Base-by-base conservation (phyloP, 1,140 invertebrate species). In the Sminthurides bifidus region DNA sequence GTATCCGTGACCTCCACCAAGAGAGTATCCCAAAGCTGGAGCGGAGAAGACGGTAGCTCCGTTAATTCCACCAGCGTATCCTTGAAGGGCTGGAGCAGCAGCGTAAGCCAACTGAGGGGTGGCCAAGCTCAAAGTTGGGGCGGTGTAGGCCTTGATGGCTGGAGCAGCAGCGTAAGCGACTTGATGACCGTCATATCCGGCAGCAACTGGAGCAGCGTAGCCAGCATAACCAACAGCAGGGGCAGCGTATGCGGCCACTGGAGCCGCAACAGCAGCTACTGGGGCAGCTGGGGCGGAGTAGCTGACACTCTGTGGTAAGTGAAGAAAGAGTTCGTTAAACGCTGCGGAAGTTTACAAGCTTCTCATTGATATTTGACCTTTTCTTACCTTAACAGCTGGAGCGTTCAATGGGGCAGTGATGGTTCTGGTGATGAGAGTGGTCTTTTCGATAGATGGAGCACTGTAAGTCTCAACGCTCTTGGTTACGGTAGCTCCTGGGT, bases 401-500 rank as follows among this genome's bases (percentile, higher is more conserved):
- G 60, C 60, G 29, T 58, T 59, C 24, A 62, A 38, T 27, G 60
- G 60, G 52, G 60, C 56, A 17, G 60, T 62, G 37, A 62, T 62
- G 15, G 60, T 62, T n/a, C 60, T n/a, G 19, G 60, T 62, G 37
- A 64, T 64, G 23, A 56, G 56, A 0, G 63, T 64, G 6, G 63
- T 64, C 45, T 64, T 64, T 27, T 64, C 63, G 54, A 64, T 64
- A 24, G 54, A 58, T 8, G 63, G 63, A 29, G 63, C 63, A 35
- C 48, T 53, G 45, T 61, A 64, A n/a, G 63, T 64, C 26, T 61
- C 59, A 3, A 64, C 63, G 14, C 44, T 44, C 37, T 59, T 58
- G 3, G 63, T 61, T n/a, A 64, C 56, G 3, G 59, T 60, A 35
- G 63, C 59, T 26, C 52, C 63, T 54, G 58, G 56, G 27, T 60